A percentile compares a stretch with the other conserved stretches of the same genome.
These are phyloP conservation scores for Cheirogaleus medius DNA, from an alignment of 2,113 vertebrate genomes.

Conservation along the genomic window DNA sequence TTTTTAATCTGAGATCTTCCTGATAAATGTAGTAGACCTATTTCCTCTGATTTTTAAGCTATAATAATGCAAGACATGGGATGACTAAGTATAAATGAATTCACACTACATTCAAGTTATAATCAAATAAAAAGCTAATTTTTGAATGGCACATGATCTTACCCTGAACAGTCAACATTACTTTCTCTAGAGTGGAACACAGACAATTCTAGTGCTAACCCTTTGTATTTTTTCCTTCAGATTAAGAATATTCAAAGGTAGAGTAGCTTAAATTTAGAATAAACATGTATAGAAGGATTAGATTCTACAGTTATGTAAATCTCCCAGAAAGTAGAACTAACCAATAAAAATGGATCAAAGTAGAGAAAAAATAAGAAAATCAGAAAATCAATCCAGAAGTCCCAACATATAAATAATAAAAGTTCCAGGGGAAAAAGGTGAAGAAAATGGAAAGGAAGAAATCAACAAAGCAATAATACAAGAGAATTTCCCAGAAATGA, in stretches of 20 bases:
- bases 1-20: not conserved
- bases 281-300: not conserved
- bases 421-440: not conserved
- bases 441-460: not conserved
- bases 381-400: not conserved
- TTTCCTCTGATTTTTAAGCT: not conserved
- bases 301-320: not conserved
- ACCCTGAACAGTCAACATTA: not conserved
- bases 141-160: not conserved
- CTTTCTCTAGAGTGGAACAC: not conserved
- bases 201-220: not conserved
- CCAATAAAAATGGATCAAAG: slow-evolving; percentile 14
- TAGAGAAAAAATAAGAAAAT: not conserved
- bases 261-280: not conserved
- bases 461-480: not conserved
- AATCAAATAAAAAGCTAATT: not conserved
- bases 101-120: not conserved
- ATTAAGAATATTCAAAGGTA: not conserved
- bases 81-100: not conserved
- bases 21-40: not conserved
- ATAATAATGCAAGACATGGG: not conserved
- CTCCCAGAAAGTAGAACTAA: not conserved
- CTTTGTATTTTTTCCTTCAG: not conserved
- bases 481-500: not conserved
- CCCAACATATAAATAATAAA: not conserved